phyloP scores from a whole-genome alignment of 2,888 invertebrate genomes.

The Meteorus colon region DNA sequence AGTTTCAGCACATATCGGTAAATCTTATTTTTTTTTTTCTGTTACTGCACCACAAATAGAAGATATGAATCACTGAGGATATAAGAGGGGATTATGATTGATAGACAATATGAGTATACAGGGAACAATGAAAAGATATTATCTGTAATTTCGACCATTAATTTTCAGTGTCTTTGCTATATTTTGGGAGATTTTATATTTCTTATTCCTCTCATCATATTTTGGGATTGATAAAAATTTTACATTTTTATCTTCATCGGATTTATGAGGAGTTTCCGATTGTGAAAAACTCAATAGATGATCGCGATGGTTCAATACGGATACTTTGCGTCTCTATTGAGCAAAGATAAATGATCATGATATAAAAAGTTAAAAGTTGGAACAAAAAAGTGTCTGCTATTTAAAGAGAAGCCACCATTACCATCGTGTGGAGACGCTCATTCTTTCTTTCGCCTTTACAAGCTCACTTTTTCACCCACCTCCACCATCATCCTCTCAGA shows the following conservation, averaged over 20 bases:
- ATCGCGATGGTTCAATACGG: background rate
- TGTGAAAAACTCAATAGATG: background rate
- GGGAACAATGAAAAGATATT: background rate
- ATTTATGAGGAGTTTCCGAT: background rate
- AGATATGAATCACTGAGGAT: background rate
- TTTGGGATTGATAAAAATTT: background rate
- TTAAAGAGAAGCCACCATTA: background rate
- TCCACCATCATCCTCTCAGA: background rate
- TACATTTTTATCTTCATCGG: background rate
- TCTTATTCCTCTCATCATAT: background rate
- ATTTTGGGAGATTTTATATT: background rate
- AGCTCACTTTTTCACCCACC: background rate
- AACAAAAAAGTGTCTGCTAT: conserved; percentile 29
- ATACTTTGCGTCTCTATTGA: conserved; percentile 19
- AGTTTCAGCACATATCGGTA: background rate
- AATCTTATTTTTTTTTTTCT: background rate
- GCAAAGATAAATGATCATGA: conserved; percentile 7
- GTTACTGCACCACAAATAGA: background rate
- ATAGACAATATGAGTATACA: background rate
- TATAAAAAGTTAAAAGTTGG: conserved; percentile 18
- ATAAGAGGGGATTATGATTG: background rate
- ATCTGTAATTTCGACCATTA: background rate
- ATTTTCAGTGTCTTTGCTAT: background rate
- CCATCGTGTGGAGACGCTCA: conserved; percentile 6
- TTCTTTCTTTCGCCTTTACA: background rate